Conservation (phyloP, 30 jellyfish, hydroid and myxozoan genomes). For the Hydractinia echinata region DNA sequence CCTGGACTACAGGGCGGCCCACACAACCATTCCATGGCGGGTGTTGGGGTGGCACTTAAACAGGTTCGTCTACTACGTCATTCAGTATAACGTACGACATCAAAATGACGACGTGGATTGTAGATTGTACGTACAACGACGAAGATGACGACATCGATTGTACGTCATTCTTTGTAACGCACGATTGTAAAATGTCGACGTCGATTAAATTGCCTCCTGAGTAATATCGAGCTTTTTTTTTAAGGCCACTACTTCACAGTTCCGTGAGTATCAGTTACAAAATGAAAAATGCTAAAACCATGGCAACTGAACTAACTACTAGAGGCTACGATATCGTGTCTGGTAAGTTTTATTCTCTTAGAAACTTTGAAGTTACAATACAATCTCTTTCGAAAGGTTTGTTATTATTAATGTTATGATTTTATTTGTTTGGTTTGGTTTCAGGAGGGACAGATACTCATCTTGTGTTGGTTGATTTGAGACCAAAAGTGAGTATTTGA, state of each 20-base stretch:
- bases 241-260: constrained; percentile 83
- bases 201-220: too few species aligned
- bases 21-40: constrained; percentile 95
- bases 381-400: background rate
- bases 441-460: constrained; percentile 96
- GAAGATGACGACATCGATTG: too few species aligned
- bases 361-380: background rate
- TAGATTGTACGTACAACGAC: too few species aligned
- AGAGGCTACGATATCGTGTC: constrained; percentile 89
- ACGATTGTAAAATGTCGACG: too few species aligned
- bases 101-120: too few species aligned
- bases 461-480: constrained; percentile 74
- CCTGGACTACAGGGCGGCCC: constrained; percentile 99
- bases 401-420: background rate
- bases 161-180: too few species aligned
- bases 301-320: constrained; percentile 60
- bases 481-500: constrained; percentile 69
- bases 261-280: constrained; percentile 71
- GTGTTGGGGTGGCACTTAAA: constrained; percentile 93
- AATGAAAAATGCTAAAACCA: constrained; percentile 58
- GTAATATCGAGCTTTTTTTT: background rate
- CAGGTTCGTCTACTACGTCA: constrained; percentile 39
- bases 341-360: constrained; percentile 33
- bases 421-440: background rate
- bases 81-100: too few species aligned